phyloP scores from a whole-genome alignment of 1,140 invertebrate species.

The Palaemon carinicauda region DNA sequence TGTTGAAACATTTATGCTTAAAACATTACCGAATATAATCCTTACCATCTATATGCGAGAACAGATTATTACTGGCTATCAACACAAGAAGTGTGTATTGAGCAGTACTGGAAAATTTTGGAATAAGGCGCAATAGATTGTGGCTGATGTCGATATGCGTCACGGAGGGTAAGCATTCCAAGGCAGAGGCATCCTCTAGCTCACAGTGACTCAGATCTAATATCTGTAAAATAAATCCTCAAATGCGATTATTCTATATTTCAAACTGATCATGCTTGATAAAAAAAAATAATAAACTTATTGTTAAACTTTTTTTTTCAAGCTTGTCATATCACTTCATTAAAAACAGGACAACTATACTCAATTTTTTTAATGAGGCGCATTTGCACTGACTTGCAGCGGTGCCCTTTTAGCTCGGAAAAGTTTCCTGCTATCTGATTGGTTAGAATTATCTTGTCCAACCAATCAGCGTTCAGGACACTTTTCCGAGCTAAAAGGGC shows the following conservation, averaged over 20 bases:
- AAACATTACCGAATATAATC: background rate
- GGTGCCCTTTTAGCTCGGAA: too few relatives aligned
- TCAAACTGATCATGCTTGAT: background rate
- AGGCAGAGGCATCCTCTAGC: constrained; percentile 13
- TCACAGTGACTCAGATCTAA: constrained; percentile 32
- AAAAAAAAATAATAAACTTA: background rate
- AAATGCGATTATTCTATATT: background rate
- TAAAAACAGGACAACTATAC: too few relatives aligned
- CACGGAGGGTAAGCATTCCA: constrained; percentile 6
- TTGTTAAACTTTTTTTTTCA: background rate
- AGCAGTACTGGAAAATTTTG: constrained; percentile 1
- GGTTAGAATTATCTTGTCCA: too few relatives aligned
- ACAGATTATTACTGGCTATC: constrained; percentile 16
- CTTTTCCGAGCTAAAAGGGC: too few relatives aligned
- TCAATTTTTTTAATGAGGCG: too few relatives aligned
- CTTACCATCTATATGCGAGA: constrained; percentile 19
- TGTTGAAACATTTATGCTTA: too few relatives aligned
- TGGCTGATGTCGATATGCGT: background rate
- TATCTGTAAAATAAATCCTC: background rate
- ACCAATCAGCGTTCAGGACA: too few relatives aligned
- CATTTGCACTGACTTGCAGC: too few relatives aligned
- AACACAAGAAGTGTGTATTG: constrained; percentile 1
- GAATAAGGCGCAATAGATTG: constrained; percentile 4
- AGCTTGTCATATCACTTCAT: too few relatives aligned
- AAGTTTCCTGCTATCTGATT: too few relatives aligned